Evolutionary conservation across 2,797 vertebrate genomes (phyloP), one percentile per base, ranked within the genome.

Genomic region (Chaunax sp.): DNA sequence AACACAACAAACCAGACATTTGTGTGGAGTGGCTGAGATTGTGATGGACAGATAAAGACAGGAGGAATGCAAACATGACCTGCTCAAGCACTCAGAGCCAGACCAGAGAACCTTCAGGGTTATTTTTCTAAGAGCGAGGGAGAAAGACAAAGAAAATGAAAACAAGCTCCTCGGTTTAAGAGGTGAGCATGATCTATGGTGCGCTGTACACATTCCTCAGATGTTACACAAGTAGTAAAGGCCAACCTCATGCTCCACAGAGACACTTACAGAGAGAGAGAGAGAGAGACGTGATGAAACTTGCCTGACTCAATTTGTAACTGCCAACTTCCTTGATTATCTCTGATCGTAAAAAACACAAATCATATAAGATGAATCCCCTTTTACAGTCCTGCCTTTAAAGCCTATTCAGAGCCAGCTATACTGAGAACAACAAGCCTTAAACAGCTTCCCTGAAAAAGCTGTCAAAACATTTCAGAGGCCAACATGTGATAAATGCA

Each of bases 171-270:
- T 25, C 15, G 12, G 1, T 55, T 33, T 20, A 16, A 33, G 23
- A 43, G 18, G 23, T 65, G 45, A 35, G 50, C 25, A 4, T 35
- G 53, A 63, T 59, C n/a, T 69, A 19, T 19, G 19, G 43, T 25
- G 52, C 12, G 18, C n/a, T 56, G 2, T 23, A 51, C 13, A 55
- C 88, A 89, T 90, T 89, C 87, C 74, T 88, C 0, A 43, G 40
- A 41, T 25, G 33, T 82, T 79, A 63, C 54, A 25, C 41, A 40
- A 60, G 7, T 50, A 41, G 60, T 11, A 56, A 40, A 72, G 69
- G 57, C 54, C 60, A 72, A 58, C 51, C 20, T 53, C 55, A 45
- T 8, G 16, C 10, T 40, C 18, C 14, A 16, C 40, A 25, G 25
- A 28, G 18, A 60, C 56, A 2, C 12, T 6, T 1, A 0, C 20